phyloP scores from a whole-genome alignment of 2,797 vertebrate species.

The Malurus splendens region DNA sequence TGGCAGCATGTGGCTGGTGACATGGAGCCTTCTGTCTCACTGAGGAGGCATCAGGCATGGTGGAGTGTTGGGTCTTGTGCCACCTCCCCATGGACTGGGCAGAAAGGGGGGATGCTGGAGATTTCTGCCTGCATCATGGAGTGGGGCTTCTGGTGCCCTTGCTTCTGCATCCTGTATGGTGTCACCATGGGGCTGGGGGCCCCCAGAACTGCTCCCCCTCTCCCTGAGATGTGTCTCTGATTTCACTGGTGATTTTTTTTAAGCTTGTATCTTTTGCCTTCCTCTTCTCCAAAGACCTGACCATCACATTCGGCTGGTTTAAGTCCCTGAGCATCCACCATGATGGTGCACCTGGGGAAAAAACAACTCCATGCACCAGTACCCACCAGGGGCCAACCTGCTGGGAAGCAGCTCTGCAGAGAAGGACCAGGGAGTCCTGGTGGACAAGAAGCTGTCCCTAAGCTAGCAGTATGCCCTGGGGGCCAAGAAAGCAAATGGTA shows the following conservation, averaged over 20 bases:
- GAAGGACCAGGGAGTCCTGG: not conserved
- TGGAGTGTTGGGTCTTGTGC: not conserved
- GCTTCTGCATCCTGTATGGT: not conserved
- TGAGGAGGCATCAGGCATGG: accelerated
- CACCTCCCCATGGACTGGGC: accelerated
- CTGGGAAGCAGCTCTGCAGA: not conserved
- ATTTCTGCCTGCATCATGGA: not conserved
- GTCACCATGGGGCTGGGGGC: not conserved
- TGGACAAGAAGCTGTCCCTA: not conserved
- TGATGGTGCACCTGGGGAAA: not conserved
- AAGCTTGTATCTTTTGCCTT: not conserved
- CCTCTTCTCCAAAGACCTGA: not conserved
- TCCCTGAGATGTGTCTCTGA: not conserved
- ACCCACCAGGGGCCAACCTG: not conserved
- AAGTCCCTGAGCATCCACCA: not conserved
- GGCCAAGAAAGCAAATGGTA: not conserved
- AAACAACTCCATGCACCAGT: not conserved
- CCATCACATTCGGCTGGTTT: not conserved
- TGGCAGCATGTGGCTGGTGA: not conserved
- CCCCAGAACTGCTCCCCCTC: not conserved
- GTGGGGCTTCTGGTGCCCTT: not conserved
- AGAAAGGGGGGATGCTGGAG: not conserved
- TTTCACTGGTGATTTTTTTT: not conserved
- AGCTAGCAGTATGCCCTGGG: not conserved
- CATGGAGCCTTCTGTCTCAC: accelerated